Evolutionary conservation across 2,888 invertebrate species (phyloP), one percentile per base, ranked within the genome.

Genomic region (Agonopterix heracliana): DNA sequence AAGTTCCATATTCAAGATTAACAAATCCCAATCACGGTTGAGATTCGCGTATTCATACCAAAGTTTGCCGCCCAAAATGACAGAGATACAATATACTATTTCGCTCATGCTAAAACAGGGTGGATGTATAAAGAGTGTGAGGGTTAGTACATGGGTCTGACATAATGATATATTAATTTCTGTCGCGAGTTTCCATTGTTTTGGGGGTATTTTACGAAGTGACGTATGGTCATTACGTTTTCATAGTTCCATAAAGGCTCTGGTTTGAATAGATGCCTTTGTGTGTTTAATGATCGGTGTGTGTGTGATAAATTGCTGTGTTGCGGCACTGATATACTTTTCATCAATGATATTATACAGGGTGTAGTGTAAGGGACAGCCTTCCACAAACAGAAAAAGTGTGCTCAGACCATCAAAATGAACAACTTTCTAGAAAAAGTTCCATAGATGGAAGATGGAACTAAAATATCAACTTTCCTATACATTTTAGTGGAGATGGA

Each of bases 121-220:
- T 48, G 49, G 64, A 11, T 13, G 45, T 53, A 61, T 56, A 47
- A 45, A 47, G 48, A 51, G 63, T 64, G 66, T 63, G 75, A 70
- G 76, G 71, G 71, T 64, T 57, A 64, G 66, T 76, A 76, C 70
- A 77, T 88, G 88, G 78, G 76, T 74, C 78, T 88, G 88, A 87
- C 88, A 85, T 87, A 88, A 88, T 88, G 88, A 88, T 88, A 83
- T 87, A 88, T 88, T 88, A 88, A 88, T 88, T 87, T 87, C 85
- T 85, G 84, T 84, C 85, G 81, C 80, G 71, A 64, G 78, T 81
- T 72, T 61, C 83, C 67, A 84, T 88, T 88, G 87, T 87, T 86
- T 86, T 81, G 83, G 77, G 81, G 84, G 85, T 87, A 83, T 87
- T 86, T 86, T 82, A 81, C 79, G 74, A 66, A 63, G 74, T 86